These are phyloP conservation scores for Aphelenchoides avenae DNA, from an alignment of 1,140 invertebrate species.

Conservation along the genomic window DNA sequence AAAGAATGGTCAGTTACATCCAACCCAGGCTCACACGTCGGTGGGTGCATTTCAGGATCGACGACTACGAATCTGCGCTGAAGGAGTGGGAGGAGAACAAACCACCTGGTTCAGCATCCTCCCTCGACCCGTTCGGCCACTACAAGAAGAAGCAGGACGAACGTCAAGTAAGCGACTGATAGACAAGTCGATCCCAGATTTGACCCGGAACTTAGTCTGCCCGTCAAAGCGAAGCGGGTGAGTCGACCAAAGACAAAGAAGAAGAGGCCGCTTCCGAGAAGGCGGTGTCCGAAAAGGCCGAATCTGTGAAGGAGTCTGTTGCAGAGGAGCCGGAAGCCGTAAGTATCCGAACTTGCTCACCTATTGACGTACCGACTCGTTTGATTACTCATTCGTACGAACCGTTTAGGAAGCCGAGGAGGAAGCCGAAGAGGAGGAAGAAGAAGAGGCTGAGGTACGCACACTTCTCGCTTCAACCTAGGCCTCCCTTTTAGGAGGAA, in stretches of 20 bases:
- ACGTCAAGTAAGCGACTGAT: slow-evolving; percentile 28
- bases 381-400: background rate
- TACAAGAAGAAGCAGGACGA: slow-evolving; percentile 58
- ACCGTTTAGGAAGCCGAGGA: slow-evolving; percentile 36
- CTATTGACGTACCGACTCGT: slow-evolving; percentile 4
- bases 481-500: too few relatives aligned
- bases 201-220: slow-evolving; percentile 25
- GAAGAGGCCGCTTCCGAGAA: slow-evolving; percentile 26
- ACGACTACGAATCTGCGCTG: slow-evolving; percentile 56
- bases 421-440: slow-evolving; percentile 51
- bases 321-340: slow-evolving; percentile 43
- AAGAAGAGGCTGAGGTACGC: slow-evolving; percentile 40
- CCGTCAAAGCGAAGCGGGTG: slow-evolving; percentile 17
- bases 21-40: slow-evolving; percentile 6
- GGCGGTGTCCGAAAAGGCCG: slow-evolving; percentile 8
- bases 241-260: slow-evolving; percentile 24
- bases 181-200: background rate
- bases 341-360: background rate
- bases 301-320: slow-evolving; percentile 22
- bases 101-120: slow-evolving; percentile 55
- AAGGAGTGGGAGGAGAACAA: slow-evolving; percentile 58
- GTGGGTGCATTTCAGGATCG: slow-evolving; percentile 36
- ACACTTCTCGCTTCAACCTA: too few relatives aligned
- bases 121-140: slow-evolving; percentile 41
- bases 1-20: slow-evolving; percentile 52